A percentile compares a stretch with the other conserved stretches of the same genome.
phyloP scores from a whole-genome alignment of 2,113 vertebrate genomes.

The Lipophrys pholis region DNA sequence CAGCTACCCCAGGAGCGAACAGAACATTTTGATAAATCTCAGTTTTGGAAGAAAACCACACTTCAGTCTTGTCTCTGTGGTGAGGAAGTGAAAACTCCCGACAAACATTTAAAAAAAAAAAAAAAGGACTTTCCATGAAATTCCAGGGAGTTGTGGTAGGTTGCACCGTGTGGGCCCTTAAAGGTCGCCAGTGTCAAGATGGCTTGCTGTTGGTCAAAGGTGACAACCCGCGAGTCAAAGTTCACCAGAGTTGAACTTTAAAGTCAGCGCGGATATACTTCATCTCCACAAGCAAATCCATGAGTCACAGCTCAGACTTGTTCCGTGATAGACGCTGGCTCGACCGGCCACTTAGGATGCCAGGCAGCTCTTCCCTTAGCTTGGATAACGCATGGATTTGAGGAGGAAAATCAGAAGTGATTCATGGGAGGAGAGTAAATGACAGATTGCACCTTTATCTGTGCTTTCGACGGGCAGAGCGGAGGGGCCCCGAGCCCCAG shows the following conservation, averaged over 20 bases:
- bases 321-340: neutral
- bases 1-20: too few species aligned
- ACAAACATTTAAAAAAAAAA: too few species aligned
- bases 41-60: too few species aligned
- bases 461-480: constrained; percentile 68
- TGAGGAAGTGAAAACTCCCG: neutral
- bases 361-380: constrained; percentile 31
- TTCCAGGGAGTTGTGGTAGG: neutral
- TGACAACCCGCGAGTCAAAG: constrained; percentile 1
- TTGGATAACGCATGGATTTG: constrained; percentile 54
- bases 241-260: constrained; percentile 19
- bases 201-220: constrained; percentile 13
- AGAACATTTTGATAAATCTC: too few species aligned
- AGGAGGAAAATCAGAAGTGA: constrained; percentile 54
- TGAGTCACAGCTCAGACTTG: neutral
- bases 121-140: too few species aligned
- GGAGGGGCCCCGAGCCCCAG: constrained; percentile 62
- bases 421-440: constrained; percentile 70
- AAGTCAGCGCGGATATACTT: constrained; percentile 28
- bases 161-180: neutral
- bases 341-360: constrained; percentile 40
- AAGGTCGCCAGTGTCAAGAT: constrained; percentile 2
- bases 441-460: constrained; percentile 78
- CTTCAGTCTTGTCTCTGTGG: neutral
- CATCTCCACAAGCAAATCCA: constrained; percentile 3